Evolutionary conservation across 1,140 invertebrate species (phyloP).

Genomic region (Pteromalus puparum): DNA sequence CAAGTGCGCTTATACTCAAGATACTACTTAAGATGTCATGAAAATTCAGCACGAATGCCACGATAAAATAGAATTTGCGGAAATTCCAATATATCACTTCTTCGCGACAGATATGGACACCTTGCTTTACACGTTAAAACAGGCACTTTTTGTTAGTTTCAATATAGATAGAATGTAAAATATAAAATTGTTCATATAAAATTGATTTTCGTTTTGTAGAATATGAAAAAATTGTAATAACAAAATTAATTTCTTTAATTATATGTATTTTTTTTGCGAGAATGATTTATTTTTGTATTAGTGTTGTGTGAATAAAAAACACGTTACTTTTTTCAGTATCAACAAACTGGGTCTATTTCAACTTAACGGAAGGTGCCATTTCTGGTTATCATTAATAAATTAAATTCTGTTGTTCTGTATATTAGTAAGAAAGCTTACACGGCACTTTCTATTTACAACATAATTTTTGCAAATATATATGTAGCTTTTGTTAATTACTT

Average conservation of each 20-base stretch:
- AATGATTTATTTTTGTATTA: slow-evolving; percentile 1
- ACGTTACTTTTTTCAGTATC: background rate
- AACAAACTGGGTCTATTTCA: slow-evolving; percentile 36
- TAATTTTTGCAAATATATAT: background rate
- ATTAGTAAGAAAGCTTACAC: slow-evolving; percentile 14
- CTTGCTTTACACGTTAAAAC: slow-evolving; percentile 31
- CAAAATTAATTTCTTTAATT: background rate
- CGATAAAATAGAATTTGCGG: slow-evolving; percentile 16
- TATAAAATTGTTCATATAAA: background rate
- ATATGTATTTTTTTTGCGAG: background rate
- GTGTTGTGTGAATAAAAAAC: background rate
- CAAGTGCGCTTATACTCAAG: slow-evolving; percentile 20
- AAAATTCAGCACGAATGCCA: slow-evolving; percentile 34
- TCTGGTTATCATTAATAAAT: slow-evolving; percentile 30
- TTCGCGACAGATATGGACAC: slow-evolving; percentile 15
- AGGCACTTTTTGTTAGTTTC: slow-evolving; percentile 43
- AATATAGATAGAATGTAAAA: slow-evolving; percentile 1
- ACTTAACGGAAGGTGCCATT: slow-evolving; percentile 32
- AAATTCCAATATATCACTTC: slow-evolving; percentile 43
- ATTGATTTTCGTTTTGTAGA: background rate
- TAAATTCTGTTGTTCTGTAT: background rate
- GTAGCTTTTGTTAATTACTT: slow-evolving; percentile 2
- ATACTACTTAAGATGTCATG: slow-evolving; percentile 29
- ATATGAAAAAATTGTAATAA: background rate
- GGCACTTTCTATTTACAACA: slow-evolving; percentile 36